Conservation (phyloP, 2,888 invertebrate species). For the Dryococelus australis region DNA sequence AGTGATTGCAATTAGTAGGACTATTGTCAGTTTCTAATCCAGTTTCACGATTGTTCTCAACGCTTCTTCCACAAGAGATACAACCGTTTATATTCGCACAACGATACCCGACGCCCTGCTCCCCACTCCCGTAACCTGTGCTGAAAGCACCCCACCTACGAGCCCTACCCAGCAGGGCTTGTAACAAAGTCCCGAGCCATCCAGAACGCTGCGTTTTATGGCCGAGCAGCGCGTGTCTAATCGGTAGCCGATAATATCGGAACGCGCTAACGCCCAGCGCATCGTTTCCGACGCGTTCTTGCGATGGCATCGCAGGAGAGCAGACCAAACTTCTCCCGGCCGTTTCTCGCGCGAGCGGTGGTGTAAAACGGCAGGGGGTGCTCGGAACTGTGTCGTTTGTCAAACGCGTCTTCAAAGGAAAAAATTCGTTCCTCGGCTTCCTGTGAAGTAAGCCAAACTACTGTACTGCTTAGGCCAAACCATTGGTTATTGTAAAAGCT, state of each 20-base stretch:
- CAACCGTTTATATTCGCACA: neutral
- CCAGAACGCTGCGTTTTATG: conserved; percentile 10
- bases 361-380: neutral
- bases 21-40: neutral
- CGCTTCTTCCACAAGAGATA: neutral
- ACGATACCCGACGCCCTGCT: neutral
- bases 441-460: no score
- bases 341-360: no score
- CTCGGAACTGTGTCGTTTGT: neutral
- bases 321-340: neutral
- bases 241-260: conserved; percentile 29
- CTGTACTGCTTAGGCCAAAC: no score
- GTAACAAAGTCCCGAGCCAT: neutral
- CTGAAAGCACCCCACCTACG: neutral
- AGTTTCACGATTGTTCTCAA: neutral
- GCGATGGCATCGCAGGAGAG: neutral
- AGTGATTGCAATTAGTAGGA: no score
- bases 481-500: no score
- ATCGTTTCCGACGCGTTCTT: conserved; percentile 5
- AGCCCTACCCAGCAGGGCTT: neutral
- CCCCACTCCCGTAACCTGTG: neutral
- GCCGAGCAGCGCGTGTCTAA: conserved; percentile 12
- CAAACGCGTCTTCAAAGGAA: neutral
- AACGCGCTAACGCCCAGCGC: neutral
- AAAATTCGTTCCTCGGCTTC: no score